Base-by-base conservation (phyloP, 2,797 vertebrate species). In the Morelia viridis region DNA sequence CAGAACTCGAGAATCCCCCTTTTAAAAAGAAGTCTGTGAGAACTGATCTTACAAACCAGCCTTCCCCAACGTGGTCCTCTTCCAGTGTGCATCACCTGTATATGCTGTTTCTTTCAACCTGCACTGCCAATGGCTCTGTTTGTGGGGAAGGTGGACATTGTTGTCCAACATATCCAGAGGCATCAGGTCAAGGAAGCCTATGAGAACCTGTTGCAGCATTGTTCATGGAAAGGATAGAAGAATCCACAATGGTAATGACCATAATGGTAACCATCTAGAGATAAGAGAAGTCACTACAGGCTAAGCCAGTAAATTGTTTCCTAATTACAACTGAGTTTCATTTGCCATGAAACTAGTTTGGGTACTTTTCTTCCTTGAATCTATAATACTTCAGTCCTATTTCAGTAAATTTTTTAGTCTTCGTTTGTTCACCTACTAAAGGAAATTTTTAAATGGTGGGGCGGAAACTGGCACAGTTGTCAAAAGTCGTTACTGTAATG, bases 391-490 rank as follows among this genome's bases (percentile, higher is more conserved):
- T 9, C 71, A 11, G 1, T 65, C 22, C 50, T 26, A 26, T 11
- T 46, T 50, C 53, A 60, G 11, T 60, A 83, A 87, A 94, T 88
- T 91, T n/a, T 91, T 83, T 93, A 50, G 80, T 4, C 0, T 10
- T 35, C 61, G 7, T 19, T 87, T 28, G 13, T 26, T 95, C 50
- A 61, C 0, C 19, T 57, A 71, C 65, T 85, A 28, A 93, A 91
- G 31, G 28, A 88, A 83, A 7, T 13, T 76, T 92, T 65, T n/a
- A 87, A n/a, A 76, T 85, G 91, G 83, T 89, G 88, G 90, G 95
- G 84, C 28, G 0, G 0, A 85, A 93, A 24, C 50, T 35, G 71
- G 85, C 80, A 90, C 57, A 65, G 90, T 35, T 92, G 83, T 80
- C 0, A 0, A 90, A 62, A 24, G 85, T 92, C 15, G 3, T 85